Conservation (phyloP, 2,113 vertebrate genomes). For the Platichthys stellatus region DNA sequence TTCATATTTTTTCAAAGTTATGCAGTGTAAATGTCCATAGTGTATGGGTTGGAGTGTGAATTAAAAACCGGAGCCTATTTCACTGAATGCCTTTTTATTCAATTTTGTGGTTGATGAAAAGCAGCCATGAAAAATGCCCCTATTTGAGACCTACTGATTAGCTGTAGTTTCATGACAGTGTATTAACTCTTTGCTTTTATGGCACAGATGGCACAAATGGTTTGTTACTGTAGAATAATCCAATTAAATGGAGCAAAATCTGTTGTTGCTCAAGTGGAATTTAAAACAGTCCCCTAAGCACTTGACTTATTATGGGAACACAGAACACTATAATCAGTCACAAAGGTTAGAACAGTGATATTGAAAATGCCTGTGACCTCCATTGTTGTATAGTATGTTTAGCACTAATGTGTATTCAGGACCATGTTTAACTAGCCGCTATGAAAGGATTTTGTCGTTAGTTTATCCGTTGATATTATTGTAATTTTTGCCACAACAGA, state of each 20-base stretch:
- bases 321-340: constrained; percentile 16
- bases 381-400: constrained; percentile 8
- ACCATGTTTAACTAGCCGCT: constrained; percentile 1
- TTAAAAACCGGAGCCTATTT: background rate
- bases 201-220: constrained; percentile 45
- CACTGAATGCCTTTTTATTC: constrained; percentile 15
- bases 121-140: constrained; percentile 17
- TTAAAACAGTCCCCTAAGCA: constrained; percentile 39
- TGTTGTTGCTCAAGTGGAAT: constrained; percentile 44
- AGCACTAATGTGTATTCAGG: background rate
- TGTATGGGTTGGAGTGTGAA: constrained; percentile 8
- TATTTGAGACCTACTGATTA: constrained; percentile 17
- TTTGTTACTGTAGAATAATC: constrained; percentile 45
- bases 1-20: constrained; percentile 8
- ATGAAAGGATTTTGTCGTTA: background rate
- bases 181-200: constrained; percentile 44
- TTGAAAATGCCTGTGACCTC: background rate
- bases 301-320: constrained; percentile 39
- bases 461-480: background rate
- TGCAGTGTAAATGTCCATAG: background rate
- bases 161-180: constrained; percentile 43
- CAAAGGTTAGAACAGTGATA: constrained; percentile 20
- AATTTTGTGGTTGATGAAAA: constrained; percentile 31
- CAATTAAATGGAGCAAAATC: constrained; percentile 46
- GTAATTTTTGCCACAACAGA: constrained; percentile 8